Base-by-base conservation (phyloP, 2,113 vertebrate species). In the Aptenodytes patagonicus region DNA sequence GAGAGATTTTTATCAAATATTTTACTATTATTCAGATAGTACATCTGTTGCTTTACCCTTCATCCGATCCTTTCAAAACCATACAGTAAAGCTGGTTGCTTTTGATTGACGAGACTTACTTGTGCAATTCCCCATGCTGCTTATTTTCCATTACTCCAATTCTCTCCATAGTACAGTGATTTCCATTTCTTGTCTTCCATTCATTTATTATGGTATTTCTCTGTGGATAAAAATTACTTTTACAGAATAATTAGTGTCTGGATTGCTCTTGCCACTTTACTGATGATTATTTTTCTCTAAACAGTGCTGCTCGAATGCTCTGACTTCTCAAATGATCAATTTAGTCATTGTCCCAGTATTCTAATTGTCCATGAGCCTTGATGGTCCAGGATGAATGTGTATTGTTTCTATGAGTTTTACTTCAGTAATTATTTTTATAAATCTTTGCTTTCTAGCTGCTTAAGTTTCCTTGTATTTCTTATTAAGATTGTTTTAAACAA, bases 11-110 rank as follows among this genome's bases (percentile, higher is more conserved):
- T 75, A 65, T 82, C 28, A 72, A 83, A 77, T 90, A n/a, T 79
- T 82, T 91, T 87, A 13, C 69, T 87, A 1, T 66, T 78, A 55
- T 71, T 91, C 73, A 80, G 82, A 34, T 79, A 65, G 61, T 69
- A 57, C 52, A 90, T 94, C 52, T 93, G 49, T 49, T 94, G 46
- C 66, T 95, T 94, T 89, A 60, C 36, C 38, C 65, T 96, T 93
- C 83, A 83, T 72, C n/a, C 8, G 6, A 21, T 89, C 87, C 52
- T 96, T 90, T 91, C 40, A 65, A 65, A 93, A 82, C 40, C 9
- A 4, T 36, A 36, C 60, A 19, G 42, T 79, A 87, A 91, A 89
- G 36, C 83, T 65, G 46, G 25, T 78, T 87, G 78, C 83, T 79
- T 89, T 80, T 72, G 73, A 79, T 34, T 84, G 93, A 65, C 5